Conservation (phyloP, 2,797 vertebrate species). For the Gastrophryne carolinensis region DNA sequence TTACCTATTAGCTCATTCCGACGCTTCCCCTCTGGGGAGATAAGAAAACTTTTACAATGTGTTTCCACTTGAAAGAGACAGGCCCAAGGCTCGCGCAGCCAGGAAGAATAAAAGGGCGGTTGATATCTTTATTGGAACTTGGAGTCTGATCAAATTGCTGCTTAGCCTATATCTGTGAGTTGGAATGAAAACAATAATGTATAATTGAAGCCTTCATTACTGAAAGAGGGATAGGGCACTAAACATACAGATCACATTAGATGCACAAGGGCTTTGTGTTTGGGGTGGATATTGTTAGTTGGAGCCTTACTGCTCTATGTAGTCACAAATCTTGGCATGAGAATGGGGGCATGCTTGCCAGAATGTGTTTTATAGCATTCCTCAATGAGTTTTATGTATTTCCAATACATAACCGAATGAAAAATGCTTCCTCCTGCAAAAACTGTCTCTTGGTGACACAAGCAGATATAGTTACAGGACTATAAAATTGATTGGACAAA, state of each 20-base stretch:
- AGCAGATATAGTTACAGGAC: no score
- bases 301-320: neutral
- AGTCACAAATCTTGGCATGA: neutral
- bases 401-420: no score
- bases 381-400: neutral
- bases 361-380: slow-evolving; percentile 11
- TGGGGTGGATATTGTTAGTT: neutral
- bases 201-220: slow-evolving; percentile 2
- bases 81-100: neutral
- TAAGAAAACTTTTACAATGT: neutral
- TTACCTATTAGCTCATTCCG: neutral
- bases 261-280: neutral
- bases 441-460: no score
- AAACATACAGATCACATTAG: slow-evolving; percentile 1
- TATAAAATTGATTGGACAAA: no score
- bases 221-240: neutral
- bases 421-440: no score
- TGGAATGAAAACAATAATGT: slow-evolving; percentile 12
- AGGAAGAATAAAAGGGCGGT: neutral
- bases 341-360: neutral
- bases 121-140: slow-evolving; percentile 24
- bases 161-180: slow-evolving; percentile 8
- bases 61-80: slow-evolving; percentile 32
- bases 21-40: neutral
- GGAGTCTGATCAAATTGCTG: slow-evolving; percentile 4